These are phyloP conservation scores for Leguminivora glycinivorella DNA, from an alignment of 1,140 invertebrate genomes.

Conservation along the genomic window DNA sequence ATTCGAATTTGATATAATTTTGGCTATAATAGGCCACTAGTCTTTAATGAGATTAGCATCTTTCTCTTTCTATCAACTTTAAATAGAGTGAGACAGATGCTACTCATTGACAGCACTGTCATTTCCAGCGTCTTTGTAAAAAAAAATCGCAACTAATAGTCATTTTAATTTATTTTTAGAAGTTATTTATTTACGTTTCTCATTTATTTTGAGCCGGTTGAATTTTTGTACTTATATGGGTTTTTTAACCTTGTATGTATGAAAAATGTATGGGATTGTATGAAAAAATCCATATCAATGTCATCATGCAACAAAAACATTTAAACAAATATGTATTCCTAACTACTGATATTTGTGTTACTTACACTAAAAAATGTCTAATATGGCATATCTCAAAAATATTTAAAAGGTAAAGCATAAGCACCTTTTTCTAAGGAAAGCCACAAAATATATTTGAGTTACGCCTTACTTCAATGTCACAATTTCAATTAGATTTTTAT, in stretches of 20 bases:
- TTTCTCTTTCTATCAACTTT: neutral
- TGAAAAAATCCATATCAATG: neutral
- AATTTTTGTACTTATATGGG: conserved; percentile 14
- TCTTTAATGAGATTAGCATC: neutral
- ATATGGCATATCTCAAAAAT: neutral
- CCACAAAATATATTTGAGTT: conserved; percentile 16
- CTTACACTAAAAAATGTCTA: no score
- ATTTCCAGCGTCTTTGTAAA: neutral
- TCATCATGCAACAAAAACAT: neutral
- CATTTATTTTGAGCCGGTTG: neutral
- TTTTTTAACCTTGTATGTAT: neutral
- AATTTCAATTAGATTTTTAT: neutral
- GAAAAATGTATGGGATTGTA: neutral
- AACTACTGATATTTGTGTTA: conserved; percentile 7
- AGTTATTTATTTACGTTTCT: conserved; percentile 13
- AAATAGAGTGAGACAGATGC: neutral
- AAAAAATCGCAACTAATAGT: neutral
- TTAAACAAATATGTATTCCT: neutral
- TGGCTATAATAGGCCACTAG: neutral
- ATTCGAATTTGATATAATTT: neutral
- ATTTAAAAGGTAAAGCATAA: no score
- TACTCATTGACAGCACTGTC: neutral
- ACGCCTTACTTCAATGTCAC: neutral
- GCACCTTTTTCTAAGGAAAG: conserved; percentile 36
- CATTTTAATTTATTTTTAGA: conserved; percentile 27